A percentile compares a stretch with the other conserved stretches of the same genome.
Evolutionary conservation across 2,888 invertebrate genomes (phyloP).

Genomic region (Cyaniris semiargus): DNA sequence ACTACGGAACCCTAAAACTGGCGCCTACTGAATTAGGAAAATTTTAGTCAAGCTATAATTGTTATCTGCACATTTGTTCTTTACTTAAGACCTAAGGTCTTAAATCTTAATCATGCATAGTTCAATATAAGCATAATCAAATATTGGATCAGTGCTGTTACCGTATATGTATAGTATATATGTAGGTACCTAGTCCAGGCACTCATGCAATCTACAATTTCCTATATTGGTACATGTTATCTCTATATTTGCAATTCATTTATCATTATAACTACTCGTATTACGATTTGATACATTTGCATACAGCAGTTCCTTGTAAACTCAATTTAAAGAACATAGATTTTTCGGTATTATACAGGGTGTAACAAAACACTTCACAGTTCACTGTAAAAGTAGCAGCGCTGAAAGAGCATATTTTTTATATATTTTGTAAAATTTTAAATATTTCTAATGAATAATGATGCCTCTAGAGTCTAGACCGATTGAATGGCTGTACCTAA

Average conservation of each 20-base stretch:
- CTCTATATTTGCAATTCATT: neutral
- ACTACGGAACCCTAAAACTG: no score
- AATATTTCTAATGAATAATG: no score
- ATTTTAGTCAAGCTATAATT: neutral
- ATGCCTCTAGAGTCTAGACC: no score
- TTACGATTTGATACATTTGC: no score
- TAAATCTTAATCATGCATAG: neutral
- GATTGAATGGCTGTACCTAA: no score
- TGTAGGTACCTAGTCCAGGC: neutral
- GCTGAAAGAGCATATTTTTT: no score
- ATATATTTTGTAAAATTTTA: no score
- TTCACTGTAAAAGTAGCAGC: no score
- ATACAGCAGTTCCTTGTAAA: no score
- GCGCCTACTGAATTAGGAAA: neutral
- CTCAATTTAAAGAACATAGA: no score
- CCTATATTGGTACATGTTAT: neutral
- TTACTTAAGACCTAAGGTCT: neutral
- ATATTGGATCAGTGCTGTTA: neutral
- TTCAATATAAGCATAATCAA: neutral
- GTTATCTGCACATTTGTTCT: neutral
- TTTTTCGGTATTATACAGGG: no score
- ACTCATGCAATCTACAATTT: neutral
- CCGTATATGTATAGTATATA: neutral
- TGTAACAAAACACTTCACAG: no score
- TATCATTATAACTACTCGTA: neutral